Percentiles rank a stretch among this genome's conserved stretches.
These are phyloP conservation scores for Hippolais icterina DNA, from an alignment of 2,113 vertebrate genomes.

Conservation along the genomic window DNA sequence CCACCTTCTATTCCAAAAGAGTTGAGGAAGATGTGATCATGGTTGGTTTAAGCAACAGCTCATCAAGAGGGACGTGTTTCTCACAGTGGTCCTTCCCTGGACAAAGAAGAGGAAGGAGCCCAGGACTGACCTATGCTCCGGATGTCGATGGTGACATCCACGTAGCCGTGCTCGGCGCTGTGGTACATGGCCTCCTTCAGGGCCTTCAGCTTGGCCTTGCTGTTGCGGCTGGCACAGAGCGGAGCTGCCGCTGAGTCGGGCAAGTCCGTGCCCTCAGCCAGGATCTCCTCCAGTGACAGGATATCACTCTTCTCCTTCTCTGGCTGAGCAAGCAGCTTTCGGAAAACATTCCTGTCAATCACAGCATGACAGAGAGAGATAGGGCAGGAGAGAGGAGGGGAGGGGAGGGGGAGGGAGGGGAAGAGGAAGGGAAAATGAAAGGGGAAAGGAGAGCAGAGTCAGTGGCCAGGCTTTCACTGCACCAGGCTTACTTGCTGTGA, in stretches of 20 bases:
- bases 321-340: constrained; percentile 91
- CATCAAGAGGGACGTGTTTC: fast-evolving
- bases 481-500: not conserved
- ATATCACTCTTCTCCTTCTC: constrained; percentile 94
- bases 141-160: constrained; percentile 96
- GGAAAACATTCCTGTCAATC: constrained; percentile 90
- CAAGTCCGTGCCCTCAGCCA: constrained; percentile 91
- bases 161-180: constrained; percentile 92
- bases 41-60: not conserved
- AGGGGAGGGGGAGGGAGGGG: not conserved
- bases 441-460: constrained; percentile 50
- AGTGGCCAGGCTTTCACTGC: not conserved
- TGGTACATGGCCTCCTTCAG: constrained; percentile 98
- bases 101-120: not conserved
- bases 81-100: fast-evolving
- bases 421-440: constrained; percentile 41
- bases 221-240: constrained; percentile 84
- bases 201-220: constrained; percentile 94
- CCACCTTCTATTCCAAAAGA: not conserved
- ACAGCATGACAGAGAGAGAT: constrained; percentile 27
- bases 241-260: constrained; percentile 81
- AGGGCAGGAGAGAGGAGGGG: constrained; percentile 35
- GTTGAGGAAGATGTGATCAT: not conserved
- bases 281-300: constrained; percentile 95
- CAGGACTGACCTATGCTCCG: constrained; percentile 87